Conservation (phyloP, 2,888 invertebrate species). For the Drosophila monieri region DNA sequence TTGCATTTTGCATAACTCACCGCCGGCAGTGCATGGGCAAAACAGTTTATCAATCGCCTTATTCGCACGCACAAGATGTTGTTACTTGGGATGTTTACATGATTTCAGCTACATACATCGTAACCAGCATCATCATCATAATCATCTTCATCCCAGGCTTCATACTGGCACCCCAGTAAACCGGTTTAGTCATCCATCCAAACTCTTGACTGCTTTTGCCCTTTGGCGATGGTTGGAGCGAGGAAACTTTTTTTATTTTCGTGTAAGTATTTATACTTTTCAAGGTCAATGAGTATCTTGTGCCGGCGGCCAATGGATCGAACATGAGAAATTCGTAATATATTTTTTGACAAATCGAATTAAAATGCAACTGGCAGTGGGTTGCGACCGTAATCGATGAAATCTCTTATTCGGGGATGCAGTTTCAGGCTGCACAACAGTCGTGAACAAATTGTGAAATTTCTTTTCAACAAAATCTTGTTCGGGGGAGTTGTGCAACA, state of each 20-base stretch:
- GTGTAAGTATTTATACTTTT: constrained; percentile 48
- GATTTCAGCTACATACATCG: constrained; percentile 47
- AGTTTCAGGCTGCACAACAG: constrained; percentile 15
- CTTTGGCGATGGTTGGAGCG: constrained; percentile 44
- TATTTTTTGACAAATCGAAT: constrained; percentile 21
- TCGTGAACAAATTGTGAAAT: constrained; percentile 31
- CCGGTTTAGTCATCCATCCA: constrained; percentile 56
- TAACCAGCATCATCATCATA: constrained; percentile 21
- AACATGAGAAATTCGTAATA: constrained; percentile 44
- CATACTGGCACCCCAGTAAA: constrained; percentile 12
- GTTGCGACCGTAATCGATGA: constrained; percentile 73
- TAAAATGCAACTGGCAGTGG: constrained; percentile 69
- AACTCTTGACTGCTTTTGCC: constrained; percentile 54
- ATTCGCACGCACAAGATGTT: constrained; percentile 63
- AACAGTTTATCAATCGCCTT: constrained; percentile 66
- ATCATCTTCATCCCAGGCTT: constrained; percentile 22
- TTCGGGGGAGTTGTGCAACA: constrained; percentile 28
- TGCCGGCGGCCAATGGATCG: constrained; percentile 34
- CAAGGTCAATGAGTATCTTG: constrained; percentile 63
- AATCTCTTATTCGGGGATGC: constrained; percentile 33
- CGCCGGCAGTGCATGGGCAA: constrained; percentile 31
- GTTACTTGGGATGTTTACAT: constrained; percentile 56
- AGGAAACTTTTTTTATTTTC: constrained; percentile 37
- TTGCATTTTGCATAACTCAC: constrained; percentile 60
- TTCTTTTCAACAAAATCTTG: constrained; percentile 20